phyloP scores from a whole-genome alignment of 1,140 invertebrate genomes.

The Macrocentrus cingulum region DNA sequence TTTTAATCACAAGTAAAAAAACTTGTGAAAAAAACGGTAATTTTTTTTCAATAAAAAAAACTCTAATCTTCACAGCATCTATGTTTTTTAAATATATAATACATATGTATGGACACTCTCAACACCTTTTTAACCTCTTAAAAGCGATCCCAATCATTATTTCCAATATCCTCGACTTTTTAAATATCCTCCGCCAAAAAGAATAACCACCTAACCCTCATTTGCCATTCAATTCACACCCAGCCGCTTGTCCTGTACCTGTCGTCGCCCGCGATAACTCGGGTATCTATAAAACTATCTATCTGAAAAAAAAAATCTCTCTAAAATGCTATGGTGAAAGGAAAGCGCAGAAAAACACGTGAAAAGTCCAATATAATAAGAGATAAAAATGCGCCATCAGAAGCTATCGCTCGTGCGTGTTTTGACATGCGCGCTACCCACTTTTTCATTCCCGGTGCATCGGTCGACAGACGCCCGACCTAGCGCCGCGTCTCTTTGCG shows the following conservation, averaged over 20 bases:
- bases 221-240: slow-evolving; percentile 22
- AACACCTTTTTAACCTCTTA: slow-evolving; percentile 2
- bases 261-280: slow-evolving; percentile 10
- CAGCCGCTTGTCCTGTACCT: slow-evolving; percentile 1
- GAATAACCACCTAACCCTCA: slow-evolving; percentile 10
- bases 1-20: slow-evolving; percentile 11
- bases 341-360: not conserved
- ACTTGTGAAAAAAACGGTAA: slow-evolving; percentile 6
- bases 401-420: not conserved
- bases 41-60: slow-evolving; percentile 3
- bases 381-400: slow-evolving; percentile 19
- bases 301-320: slow-evolving; percentile 1
- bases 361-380: too few relatives aligned
- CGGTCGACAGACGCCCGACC: not conserved
- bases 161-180: slow-evolving; percentile 14
- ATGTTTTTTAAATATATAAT: slow-evolving; percentile 17
- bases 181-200: slow-evolving; percentile 9
- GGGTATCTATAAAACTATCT: not conserved
- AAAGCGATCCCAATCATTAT: slow-evolving; percentile 7
- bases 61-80: slow-evolving; percentile 15
- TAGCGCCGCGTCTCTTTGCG: slow-evolving; percentile 20
- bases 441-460: slow-evolving; percentile 18
- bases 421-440: not conserved
- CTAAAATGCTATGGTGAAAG: not conserved
- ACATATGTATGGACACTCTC: not conserved